Percentiles rank a stretch among this genome's conserved stretches.
phyloP scores from a whole-genome alignment of 2,888 invertebrate genomes.

The Nezara viridula region DNA sequence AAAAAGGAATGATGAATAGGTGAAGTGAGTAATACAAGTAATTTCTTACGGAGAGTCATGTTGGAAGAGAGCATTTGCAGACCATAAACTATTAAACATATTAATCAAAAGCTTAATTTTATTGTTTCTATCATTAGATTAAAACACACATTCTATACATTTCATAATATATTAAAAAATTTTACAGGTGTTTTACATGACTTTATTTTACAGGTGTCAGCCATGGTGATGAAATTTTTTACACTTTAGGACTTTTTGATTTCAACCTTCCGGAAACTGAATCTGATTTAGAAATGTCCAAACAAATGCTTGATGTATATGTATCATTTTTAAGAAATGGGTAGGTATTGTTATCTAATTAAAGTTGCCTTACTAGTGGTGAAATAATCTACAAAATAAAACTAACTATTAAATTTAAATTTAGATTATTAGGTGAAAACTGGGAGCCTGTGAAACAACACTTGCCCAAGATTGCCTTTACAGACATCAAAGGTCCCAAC shows the following conservation, averaged over 20 bases:
- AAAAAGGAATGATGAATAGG: too few species aligned
- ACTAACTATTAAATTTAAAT: background rate
- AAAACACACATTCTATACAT: too few species aligned
- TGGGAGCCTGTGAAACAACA: background rate
- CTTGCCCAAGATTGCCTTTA: background rate
- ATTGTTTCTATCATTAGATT: too few species aligned
- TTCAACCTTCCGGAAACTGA: conserved; percentile 66
- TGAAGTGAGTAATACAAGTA: too few species aligned
- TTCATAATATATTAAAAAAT: too few species aligned
- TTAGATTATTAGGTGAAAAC: background rate
- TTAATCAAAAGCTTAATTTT: too few species aligned
- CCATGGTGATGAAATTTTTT: conserved; percentile 66
- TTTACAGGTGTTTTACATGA: too few species aligned
- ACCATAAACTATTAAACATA: too few species aligned
- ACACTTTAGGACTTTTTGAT: conserved; percentile 63
- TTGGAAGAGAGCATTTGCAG: too few species aligned
- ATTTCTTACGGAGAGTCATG: too few species aligned
- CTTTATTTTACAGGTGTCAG: conserved; percentile 64
- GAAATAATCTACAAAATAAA: background rate
- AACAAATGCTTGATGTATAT: conserved; percentile 55
- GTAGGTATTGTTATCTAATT: background rate
- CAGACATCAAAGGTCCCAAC: background rate
- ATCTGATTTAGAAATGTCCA: conserved; percentile 26
- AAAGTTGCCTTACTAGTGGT: background rate
- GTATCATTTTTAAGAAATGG: background rate